phyloP scores from a whole-genome alignment of 2,113 vertebrate genomes.

The Phylloscopus trochilus region DNA sequence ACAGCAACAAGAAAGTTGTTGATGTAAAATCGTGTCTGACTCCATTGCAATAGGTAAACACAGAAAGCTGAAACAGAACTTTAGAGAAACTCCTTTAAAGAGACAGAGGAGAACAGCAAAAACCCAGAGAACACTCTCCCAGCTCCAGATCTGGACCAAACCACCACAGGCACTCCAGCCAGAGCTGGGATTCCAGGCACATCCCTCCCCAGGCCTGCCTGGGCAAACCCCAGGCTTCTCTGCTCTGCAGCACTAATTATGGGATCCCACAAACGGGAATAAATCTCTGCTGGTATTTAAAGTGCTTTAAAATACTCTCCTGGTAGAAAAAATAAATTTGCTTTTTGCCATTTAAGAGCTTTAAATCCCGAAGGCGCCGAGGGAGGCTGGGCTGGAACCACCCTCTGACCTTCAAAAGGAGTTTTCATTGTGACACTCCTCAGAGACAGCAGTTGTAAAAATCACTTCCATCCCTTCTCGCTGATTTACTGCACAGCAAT shows the following conservation, averaged over 20 bases:
- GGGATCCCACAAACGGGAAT: background rate
- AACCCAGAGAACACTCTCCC: too few relatives aligned
- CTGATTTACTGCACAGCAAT: conserved; percentile 35
- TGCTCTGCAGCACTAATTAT: background rate
- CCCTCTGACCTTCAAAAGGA: conserved; percentile 24
- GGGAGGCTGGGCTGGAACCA: conserved; percentile 1
- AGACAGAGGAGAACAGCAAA: too few relatives aligned
- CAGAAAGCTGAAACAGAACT: too few relatives aligned
- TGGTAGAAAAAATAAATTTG: background rate
- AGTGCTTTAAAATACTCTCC: background rate
- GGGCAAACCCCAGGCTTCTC: background rate
- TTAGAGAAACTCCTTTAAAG: too few relatives aligned
- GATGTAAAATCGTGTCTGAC: too few relatives aligned
- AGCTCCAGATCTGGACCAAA: background rate
- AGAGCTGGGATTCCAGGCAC: background rate
- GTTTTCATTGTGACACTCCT: background rate
- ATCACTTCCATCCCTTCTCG: background rate
- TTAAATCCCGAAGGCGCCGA: background rate
- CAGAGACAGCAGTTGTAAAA: background rate
- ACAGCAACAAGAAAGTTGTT: too few relatives aligned
- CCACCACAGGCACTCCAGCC: accelerated
- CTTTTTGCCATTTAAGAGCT: conserved; percentile 18
- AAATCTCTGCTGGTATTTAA: background rate
- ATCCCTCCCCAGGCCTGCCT: background rate
- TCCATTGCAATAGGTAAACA: too few relatives aligned